A percentile compares a stretch with the other conserved stretches of the same genome.
phyloP scores from a whole-genome alignment of 2,888 invertebrate species.

The Marronus borbonicus region DNA sequence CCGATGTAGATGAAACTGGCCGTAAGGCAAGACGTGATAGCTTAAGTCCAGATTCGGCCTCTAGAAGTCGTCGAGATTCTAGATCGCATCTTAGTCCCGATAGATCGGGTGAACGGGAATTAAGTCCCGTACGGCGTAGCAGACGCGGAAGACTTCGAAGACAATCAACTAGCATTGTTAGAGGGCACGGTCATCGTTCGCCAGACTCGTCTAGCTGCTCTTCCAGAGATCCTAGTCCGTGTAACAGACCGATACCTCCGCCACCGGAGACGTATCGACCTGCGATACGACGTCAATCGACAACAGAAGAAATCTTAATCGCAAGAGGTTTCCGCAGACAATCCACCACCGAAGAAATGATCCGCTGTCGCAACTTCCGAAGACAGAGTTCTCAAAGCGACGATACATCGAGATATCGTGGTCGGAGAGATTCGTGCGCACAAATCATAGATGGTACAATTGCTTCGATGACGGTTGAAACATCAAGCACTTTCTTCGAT shows the following conservation, averaged over 20 bases:
- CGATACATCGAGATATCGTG: slow-evolving; percentile 80
- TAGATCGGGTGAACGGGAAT: slow-evolving; percentile 84
- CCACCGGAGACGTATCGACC: slow-evolving; percentile 76
- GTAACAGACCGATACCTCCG: slow-evolving; percentile 73
- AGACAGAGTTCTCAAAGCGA: slow-evolving; percentile 92
- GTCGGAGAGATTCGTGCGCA: slow-evolving; percentile 87
- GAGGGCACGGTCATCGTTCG: slow-evolving; percentile 71
- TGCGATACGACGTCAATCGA: slow-evolving; percentile 88
- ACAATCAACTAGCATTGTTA: slow-evolving; percentile 85
- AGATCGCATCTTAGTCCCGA: slow-evolving; percentile 86
- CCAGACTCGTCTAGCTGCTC: slow-evolving; percentile 85
- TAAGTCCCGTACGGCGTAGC: slow-evolving; percentile 83
- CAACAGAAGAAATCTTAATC: slow-evolving; percentile 92
- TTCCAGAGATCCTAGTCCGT: slow-evolving; percentile 90
- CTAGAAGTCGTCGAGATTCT: slow-evolving; percentile 82
- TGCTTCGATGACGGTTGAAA: slow-evolving; percentile 94
- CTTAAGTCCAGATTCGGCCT: slow-evolving; percentile 91
- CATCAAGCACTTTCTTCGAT: slow-evolving; percentile 93
- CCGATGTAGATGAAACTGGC: slow-evolving; percentile 81
- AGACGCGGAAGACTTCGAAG: slow-evolving; percentile 80
- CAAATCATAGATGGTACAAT: slow-evolving; percentile 94
- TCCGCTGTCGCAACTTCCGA: slow-evolving; percentile 91
- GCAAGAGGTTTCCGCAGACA: slow-evolving; percentile 92
- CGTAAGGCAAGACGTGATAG: slow-evolving; percentile 87
- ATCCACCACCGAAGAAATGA: slow-evolving; percentile 95